Evolutionary conservation across 2,888 invertebrate species (phyloP), one percentile per base, ranked within the genome.

Genomic region (Sarcophaga rosellei): DNA sequence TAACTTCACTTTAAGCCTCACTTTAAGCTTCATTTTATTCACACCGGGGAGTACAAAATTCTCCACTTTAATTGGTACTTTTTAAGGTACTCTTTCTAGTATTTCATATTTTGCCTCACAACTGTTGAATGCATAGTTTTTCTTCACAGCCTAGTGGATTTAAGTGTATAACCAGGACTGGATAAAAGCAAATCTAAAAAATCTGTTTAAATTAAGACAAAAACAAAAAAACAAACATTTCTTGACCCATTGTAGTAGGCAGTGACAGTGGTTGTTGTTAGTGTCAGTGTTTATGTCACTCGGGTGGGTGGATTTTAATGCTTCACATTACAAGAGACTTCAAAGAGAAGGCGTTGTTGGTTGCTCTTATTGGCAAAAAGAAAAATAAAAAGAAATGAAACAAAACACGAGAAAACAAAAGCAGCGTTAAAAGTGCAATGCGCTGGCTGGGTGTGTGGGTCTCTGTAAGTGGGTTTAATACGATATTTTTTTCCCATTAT

Each of bases 361-460:
- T 25, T 62, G 45, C 2, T 15, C 12, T 53, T 53, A 53, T 53
- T 17, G 53, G 53, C 0, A 47, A 15, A 15, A 47, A 47, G 15
- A 15, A 17, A 12, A 53, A 17, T 4, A 15, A 15, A 10, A 47
- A 75, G n/a, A 59, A 23, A 23, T 45, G 11, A 20, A 73, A 45
- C 20, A 73, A 6, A 73, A 66, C 59, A 21, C 57, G 80, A 73
- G 1, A 35, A 35, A 35, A 35, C 35, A 35, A 35, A 8, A 35
- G 35, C 35, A 35, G 8, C 45, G 57, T 72, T 57, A 12, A 59
- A 47, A 73, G 66, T 45, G 44, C 15, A 44, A 4, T 59, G 0
- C 15, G 3, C 35, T 47, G n/a, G 25, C 3, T 68, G 23, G 15
- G 4, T 69, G 68, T 69, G 81, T 81, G 81, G 74, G 80, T 20